phyloP scores from a whole-genome alignment of 2,888 invertebrate genomes.

The Tuberolachnus salignus region DNA sequence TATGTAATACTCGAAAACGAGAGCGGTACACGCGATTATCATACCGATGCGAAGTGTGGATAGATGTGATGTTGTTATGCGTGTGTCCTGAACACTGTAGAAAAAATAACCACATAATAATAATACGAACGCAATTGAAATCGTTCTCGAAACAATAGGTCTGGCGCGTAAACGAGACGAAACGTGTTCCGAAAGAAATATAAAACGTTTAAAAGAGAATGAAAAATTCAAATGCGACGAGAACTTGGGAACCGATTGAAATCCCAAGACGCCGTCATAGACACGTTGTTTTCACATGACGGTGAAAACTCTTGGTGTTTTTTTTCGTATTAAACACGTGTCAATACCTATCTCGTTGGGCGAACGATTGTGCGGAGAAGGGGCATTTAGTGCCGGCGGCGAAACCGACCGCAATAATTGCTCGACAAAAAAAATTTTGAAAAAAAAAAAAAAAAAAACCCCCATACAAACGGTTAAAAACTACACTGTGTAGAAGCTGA shows the following conservation, averaged over 20 bases:
- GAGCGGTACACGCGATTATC: no score
- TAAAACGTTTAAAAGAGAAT: not conserved
- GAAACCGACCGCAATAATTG: no score
- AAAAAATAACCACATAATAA: not conserved
- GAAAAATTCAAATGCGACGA: not conserved
- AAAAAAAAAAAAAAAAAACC: no score
- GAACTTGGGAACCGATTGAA: conserved; percentile 32
- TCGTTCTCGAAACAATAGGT: conserved; percentile 21
- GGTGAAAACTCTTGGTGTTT: conserved; percentile 34
- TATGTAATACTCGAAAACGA: no score
- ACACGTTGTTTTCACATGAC: conserved; percentile 10
- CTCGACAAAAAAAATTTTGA: no score
- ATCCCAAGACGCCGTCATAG: not conserved
- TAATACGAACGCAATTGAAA: conserved; percentile 27
- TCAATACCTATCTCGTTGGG: not conserved
- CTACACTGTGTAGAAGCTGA: no score
- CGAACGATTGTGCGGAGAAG: no score
- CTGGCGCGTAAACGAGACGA: conserved; percentile 24
- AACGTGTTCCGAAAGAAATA: conserved; percentile 9
- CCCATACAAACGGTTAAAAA: no score
- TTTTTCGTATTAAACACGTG: not conserved
- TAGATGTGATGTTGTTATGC: no score
- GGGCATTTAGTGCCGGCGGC: no score
- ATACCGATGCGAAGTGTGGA: no score
- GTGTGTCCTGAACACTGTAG: not conserved